Base-by-base conservation (phyloP, 2,888 invertebrate genomes). In the Pseudococcus longispinus region DNA sequence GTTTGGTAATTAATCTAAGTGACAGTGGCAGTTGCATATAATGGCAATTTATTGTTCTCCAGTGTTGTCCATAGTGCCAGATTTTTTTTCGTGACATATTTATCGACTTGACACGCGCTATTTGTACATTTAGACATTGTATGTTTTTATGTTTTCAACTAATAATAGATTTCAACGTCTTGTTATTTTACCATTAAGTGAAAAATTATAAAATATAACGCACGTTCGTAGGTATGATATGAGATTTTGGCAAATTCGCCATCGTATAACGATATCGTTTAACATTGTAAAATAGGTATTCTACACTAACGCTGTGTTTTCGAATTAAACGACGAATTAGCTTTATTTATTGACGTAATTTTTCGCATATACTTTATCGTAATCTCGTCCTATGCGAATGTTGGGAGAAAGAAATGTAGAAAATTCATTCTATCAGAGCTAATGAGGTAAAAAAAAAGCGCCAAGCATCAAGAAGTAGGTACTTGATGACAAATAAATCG, bases 31-130 rank as follows among this genome's bases (percentile, higher is more conserved):
- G 32, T 77, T 77, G 77, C 77, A 77, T 77, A 77, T 77, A 77
- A 77, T 77, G 77, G 77, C 77, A 77, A 77, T 77, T 77, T 77
- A 77, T 77, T 77, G 77, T 77, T 77, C 77, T 77, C 77, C 77
- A 77, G 77, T 26, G 18, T 37, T 32, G 77, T 37, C 29, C 77
- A 77, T 77, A 77, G 77, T 77, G 77, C 77, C 77, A 77, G 77
- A 77, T 77, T 77, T 77, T 77, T 65, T 77, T 70, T 65, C 29
- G 77, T 77, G 77, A 37, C 77, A 37, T 77, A 77, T 77, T 77
- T 77, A 77, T 77, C 37, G 77, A 37, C 37, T 23, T 26, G 26
- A 37, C 77, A 77, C 77, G 37, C 77, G 77, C 77, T 77, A 37
- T 77, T 37, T n/a, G 32, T 32, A 32, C 77, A 18, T 32, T 77